phyloP scores from a whole-genome alignment of 1,140 invertebrate genomes.

The Idris sp. region DNA sequence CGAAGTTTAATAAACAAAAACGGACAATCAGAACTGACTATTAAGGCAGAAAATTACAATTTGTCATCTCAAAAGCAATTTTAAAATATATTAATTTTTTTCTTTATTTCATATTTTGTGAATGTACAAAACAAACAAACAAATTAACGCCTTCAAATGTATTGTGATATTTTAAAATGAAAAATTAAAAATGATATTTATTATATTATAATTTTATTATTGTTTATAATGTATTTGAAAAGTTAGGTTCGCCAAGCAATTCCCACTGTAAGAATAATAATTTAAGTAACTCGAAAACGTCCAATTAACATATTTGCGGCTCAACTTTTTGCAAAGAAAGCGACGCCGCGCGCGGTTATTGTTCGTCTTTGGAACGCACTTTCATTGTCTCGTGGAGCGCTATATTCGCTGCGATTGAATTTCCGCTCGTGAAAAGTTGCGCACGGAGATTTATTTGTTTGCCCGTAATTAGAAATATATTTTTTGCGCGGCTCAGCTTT shows the following conservation, averaged over 20 bases:
- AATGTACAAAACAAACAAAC: no score
- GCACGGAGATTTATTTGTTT: conserved; percentile 48
- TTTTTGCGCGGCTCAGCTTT: conserved; percentile 36
- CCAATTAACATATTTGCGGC: conserved; percentile 50
- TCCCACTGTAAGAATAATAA: conserved; percentile 17
- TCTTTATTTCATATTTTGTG: no score
- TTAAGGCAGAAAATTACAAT: no score
- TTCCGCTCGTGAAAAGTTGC: conserved; percentile 49
- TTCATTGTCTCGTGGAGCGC: conserved; percentile 47
- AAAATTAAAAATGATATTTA: no score
- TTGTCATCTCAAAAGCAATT: no score
- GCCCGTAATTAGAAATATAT: conserved; percentile 53
- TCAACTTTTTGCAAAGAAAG: conserved; percentile 56
- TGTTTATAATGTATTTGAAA: neutral
- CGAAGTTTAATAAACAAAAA: no score
- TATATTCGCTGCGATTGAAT: conserved; percentile 46
- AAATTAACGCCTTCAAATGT: no score
- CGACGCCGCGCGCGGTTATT: conserved; percentile 38
- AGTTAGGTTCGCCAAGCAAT: conserved; percentile 1
- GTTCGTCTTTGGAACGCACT: conserved; percentile 57
- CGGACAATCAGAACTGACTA: no score
- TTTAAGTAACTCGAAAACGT: conserved; percentile 57
- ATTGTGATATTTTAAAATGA: no score
- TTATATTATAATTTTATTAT: no score
- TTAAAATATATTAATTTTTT: no score